Conservation (phyloP, 92 coral and sea anemone genomes). For the Paramuricea clavata region DNA sequence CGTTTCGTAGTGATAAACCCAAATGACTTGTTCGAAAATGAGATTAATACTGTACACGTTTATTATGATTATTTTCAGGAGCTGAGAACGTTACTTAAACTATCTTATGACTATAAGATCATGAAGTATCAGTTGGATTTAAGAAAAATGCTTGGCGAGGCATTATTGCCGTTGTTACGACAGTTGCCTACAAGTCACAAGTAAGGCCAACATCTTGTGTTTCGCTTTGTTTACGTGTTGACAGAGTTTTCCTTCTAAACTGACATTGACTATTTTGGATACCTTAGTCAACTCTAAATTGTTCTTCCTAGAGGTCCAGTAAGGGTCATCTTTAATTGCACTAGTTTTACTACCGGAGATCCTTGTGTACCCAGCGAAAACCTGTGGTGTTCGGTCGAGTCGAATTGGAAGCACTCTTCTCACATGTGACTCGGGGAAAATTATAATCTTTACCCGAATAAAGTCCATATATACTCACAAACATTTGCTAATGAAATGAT, state of each 20-base stretch:
- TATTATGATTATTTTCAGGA: constrained; percentile 61
- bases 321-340: no score
- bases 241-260: background rate
- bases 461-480: no score
- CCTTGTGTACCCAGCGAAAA: background rate
- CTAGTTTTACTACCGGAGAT: background rate
- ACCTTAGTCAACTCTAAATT: no score
- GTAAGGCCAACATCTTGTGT: constrained; percentile 35
- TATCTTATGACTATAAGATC: constrained; percentile 71
- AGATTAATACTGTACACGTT: no score
- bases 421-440: no score
- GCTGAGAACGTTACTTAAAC: constrained; percentile 53
- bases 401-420: no score
- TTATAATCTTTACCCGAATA: no score
- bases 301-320: no score
- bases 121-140: constrained; percentile 57
- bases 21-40: no score
- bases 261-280: background rate
- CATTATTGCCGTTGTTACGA: constrained; percentile 68
- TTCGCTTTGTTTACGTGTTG: background rate
- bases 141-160: constrained; percentile 52
- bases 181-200: constrained; percentile 48
- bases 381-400: background rate
- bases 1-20: no score
- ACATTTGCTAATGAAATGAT: no score